Conservation (phyloP, 2,113 vertebrate genomes). For the Porphyrio hochstetteri region DNA sequence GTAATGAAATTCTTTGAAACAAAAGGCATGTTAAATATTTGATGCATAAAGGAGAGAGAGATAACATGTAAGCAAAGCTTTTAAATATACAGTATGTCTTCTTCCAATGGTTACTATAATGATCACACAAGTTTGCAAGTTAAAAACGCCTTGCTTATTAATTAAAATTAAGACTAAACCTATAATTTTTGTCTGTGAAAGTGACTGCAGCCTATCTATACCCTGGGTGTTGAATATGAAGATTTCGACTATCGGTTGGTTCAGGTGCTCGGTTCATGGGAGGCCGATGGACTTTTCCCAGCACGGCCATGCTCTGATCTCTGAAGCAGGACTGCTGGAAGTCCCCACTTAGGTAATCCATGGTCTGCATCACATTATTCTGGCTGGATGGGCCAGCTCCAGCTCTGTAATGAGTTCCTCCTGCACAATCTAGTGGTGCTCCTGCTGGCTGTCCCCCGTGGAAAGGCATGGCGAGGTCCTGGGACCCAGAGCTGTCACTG, state of each 20-base stretch:
- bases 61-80: constrained; percentile 36
- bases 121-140: constrained; percentile 81
- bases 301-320: constrained; percentile 94
- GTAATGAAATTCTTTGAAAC: constrained; percentile 45
- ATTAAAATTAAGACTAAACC: constrained; percentile 81
- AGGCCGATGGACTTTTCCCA: constrained; percentile 95
- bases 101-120: constrained; percentile 64
- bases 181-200: constrained; percentile 62
- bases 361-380: constrained; percentile 93
- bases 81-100: constrained; percentile 31
- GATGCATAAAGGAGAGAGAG: constrained; percentile 9
- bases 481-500: constrained; percentile 98
- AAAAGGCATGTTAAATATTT: constrained; percentile 39
- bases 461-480: constrained; percentile 94
- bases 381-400: constrained; percentile 86
- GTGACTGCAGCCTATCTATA: constrained; percentile 94
- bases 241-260: constrained; percentile 86
- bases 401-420: constrained; percentile 89
- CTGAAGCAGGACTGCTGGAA: constrained; percentile 98
- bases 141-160: constrained; percentile 77
- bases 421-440: constrained; percentile 88
- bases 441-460: constrained; percentile 85
- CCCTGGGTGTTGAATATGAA: constrained; percentile 97
- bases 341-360: constrained; percentile 96
- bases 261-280: constrained; percentile 89